A percentile compares a stretch with the other conserved stretches of the same genome.
phyloP scores from a whole-genome alignment of 1,140 invertebrate species.

The Drosophila carrolli region DNA sequence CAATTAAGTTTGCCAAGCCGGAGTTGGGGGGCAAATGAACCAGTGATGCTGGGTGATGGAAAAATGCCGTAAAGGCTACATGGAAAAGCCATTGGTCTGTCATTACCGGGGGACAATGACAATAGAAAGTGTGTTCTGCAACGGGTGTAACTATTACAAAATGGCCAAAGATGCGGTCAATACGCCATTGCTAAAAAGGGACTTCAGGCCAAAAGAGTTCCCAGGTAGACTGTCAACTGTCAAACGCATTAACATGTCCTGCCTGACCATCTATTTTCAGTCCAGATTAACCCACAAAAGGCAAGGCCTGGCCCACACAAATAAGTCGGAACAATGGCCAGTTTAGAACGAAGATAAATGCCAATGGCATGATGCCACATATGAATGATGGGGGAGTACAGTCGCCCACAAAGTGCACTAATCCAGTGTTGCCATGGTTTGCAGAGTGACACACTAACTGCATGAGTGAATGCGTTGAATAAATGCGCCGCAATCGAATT shows the following conservation, averaged over 20 bases:
- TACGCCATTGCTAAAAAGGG: conserved; percentile 3
- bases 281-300: conserved; percentile 24
- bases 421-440: conserved; percentile 19
- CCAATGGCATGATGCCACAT: conserved; percentile 37
- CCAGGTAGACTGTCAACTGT: conserved; percentile 21
- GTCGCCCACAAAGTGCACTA: conserved; percentile 36
- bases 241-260: conserved; percentile 15
- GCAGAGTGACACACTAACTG: conserved; percentile 67
- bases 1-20: conserved; percentile 29
- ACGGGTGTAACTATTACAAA: conserved; percentile 15
- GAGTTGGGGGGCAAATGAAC: background rate
- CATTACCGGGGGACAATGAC: conserved; percentile 6
- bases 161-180: conserved; percentile 17
- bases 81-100: background rate
- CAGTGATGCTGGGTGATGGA: conserved; percentile 5
- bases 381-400: conserved; percentile 63
- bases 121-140: background rate
- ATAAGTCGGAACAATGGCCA: conserved; percentile 31
- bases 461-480: conserved; percentile 74
- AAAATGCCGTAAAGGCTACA: background rate
- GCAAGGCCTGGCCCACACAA: conserved; percentile 6
- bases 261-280: conserved; percentile 15
- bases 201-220: background rate
- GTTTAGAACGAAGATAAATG: conserved; percentile 71
- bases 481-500: conserved; percentile 31